phyloP scores from a whole-genome alignment of 2,113 vertebrate genomes.

The Dinomys branickii region DNA sequence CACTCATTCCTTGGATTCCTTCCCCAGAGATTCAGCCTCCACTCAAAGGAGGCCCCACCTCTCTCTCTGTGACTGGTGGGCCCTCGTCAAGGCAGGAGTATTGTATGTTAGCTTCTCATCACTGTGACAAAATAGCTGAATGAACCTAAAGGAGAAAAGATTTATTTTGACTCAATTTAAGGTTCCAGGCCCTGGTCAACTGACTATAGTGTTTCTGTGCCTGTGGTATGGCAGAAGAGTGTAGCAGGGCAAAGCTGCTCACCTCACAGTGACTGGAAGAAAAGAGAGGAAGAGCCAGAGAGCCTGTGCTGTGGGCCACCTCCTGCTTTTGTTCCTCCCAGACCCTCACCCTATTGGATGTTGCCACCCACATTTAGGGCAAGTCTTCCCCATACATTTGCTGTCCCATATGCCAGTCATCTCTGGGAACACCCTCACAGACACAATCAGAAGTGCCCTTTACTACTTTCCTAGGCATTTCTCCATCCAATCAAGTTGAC shows the following conservation, averaged over 20 bases:
- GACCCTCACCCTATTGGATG: background rate
- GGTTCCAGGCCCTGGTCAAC: background rate
- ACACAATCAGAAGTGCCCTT: background rate
- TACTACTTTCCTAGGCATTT: background rate
- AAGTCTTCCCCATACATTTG: background rate
- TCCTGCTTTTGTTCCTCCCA: background rate
- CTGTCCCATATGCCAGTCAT: background rate
- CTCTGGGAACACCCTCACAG: background rate
- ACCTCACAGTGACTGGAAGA: background rate
- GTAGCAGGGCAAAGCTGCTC: background rate
- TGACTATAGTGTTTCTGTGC: background rate
- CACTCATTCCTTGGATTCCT: conserved; percentile 41
- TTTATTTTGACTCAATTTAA: background rate
- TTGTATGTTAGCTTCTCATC: background rate
- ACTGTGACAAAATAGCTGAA: background rate
- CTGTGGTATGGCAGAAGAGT: background rate
- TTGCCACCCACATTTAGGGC: background rate
- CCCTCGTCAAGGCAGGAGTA: background rate
- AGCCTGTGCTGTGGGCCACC: background rate
- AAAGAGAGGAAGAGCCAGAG: background rate
- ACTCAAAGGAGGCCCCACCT: background rate
- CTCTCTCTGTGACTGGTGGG: background rate
- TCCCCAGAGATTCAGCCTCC: background rate
- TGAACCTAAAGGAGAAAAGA: background rate
- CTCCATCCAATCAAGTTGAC: background rate